Evolutionary conservation across 2,113 vertebrate genomes (phyloP).

Genomic region (Pedionomus torquatus): DNA sequence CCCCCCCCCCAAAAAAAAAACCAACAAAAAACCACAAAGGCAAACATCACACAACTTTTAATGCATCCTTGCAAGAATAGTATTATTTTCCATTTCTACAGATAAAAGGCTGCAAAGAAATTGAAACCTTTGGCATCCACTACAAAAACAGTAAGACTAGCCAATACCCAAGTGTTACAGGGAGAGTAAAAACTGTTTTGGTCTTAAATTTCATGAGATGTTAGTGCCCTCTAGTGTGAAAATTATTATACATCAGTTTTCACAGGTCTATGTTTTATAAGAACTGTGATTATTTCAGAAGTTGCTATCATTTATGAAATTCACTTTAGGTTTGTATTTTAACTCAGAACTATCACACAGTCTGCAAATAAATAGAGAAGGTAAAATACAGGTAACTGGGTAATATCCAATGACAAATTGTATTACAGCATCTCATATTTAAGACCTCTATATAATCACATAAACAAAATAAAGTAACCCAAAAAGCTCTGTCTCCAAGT

Average conservation of each 20-base stretch:
- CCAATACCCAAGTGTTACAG: background rate
- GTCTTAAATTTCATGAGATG: conserved; percentile 10
- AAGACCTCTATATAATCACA: background rate
- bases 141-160: background rate
- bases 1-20: background rate
- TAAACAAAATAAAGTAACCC: background rate
- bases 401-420: background rate
- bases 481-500: background rate
- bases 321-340: background rate
- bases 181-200: background rate
- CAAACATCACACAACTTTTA: background rate
- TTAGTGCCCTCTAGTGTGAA: conserved; percentile 74
- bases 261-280: background rate
- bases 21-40: background rate
- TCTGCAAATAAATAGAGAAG: background rate
- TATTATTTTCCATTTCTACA: background rate
- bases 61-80: background rate
- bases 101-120: background rate
- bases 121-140: background rate
- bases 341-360: background rate
- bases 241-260: background rate
- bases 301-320: background rate
- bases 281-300: background rate
- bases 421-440: background rate
- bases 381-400: background rate